Evolutionary conservation across 1,140 invertebrate genomes (phyloP).

Genomic region (Carcinoscorpius rotundicauda): DNA sequence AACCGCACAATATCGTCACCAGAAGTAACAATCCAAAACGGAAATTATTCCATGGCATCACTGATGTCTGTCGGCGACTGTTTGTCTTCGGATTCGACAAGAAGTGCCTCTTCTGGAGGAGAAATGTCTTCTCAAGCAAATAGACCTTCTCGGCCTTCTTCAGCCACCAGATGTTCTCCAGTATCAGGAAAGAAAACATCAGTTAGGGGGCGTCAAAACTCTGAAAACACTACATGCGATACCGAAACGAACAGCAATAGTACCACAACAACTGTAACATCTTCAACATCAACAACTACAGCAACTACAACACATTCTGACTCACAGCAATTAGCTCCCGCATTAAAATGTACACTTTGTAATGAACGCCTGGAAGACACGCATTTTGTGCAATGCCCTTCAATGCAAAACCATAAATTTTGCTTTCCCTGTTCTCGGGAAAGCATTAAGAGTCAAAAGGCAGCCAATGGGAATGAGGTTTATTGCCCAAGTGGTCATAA

Average conservation of each 20-base stretch:
- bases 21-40: constrained; percentile 11
- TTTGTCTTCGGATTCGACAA: constrained; percentile 13
- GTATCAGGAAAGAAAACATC: not conserved
- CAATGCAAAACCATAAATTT: constrained; percentile 95
- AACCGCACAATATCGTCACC: constrained; percentile 13
- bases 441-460: constrained; percentile 38
- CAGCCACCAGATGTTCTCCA: constrained; percentile 15
- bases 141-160: constrained; percentile 12
- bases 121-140: constrained; percentile 15
- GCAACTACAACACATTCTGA: constrained; percentile 10
- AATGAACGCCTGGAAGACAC: constrained; percentile 97
- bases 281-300: constrained; percentile 3
- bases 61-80: constrained; percentile 19
- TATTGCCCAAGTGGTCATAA: constrained; percentile 92
- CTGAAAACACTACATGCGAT: not conserved
- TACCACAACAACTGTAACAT: constrained; percentile 3
- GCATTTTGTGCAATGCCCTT: constrained; percentile 98
- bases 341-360: constrained; percentile 73
- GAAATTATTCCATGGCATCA: constrained; percentile 18
- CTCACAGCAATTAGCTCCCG: constrained; percentile 7
- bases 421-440: constrained; percentile 93
- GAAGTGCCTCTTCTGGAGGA: constrained; percentile 3
- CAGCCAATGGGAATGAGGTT: constrained; percentile 37
- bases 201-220: not conserved
- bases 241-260: not conserved